Percentiles rank a stretch among this genome's conserved stretches.
These are phyloP conservation scores for Lordiphosa stackelbergi DNA, from an alignment of 1,140 invertebrate genomes.

Conservation along the genomic window DNA sequence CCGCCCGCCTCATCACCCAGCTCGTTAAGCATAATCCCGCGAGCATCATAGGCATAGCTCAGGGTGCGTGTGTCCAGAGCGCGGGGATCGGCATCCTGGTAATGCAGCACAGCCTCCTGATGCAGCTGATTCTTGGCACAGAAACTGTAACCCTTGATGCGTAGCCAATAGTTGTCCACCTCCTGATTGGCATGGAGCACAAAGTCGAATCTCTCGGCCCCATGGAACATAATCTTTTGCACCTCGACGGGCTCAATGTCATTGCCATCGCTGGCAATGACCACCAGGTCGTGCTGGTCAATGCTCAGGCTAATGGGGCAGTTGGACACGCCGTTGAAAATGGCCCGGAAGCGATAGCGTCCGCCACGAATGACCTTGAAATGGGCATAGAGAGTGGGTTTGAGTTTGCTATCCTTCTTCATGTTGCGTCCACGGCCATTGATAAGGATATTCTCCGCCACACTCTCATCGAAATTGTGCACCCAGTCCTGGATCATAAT, in stretches of 20 bases:
- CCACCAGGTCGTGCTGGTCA: slow-evolving; percentile 83
- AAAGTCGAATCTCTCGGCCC: slow-evolving; percentile 87
- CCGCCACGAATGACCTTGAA: slow-evolving; percentile 72
- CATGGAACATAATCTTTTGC: slow-evolving; percentile 81
- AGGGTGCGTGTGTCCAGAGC: slow-evolving; percentile 36
- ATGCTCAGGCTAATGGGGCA: slow-evolving; percentile 85
- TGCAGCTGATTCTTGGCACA: slow-evolving; percentile 63
- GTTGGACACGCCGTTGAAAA: slow-evolving; percentile 82
- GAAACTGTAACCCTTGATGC: slow-evolving; percentile 68
- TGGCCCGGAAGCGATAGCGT: slow-evolving; percentile 80
- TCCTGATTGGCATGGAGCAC: slow-evolving; percentile 82
- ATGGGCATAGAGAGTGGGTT: slow-evolving; percentile 54
- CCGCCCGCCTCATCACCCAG: slow-evolving; percentile 41
- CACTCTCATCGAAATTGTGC: slow-evolving; percentile 67
- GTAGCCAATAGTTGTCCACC: slow-evolving; percentile 81
- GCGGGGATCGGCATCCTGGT: slow-evolving; percentile 48
- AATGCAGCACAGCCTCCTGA: slow-evolving; percentile 68
- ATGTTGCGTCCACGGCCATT: slow-evolving; percentile 79
- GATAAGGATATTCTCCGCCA: slow-evolving; percentile 77
- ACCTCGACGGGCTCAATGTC: slow-evolving; percentile 82
- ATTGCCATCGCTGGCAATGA: slow-evolving; percentile 88
- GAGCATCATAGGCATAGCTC: slow-evolving; percentile 60
- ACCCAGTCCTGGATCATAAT: slow-evolving; percentile 76
- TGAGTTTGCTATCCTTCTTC: slow-evolving; percentile 42
- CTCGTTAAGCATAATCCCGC: slow-evolving; percentile 52